Conservation (phyloP, 2,888 invertebrate genomes). For the Serripes groenlandicus region DNA sequence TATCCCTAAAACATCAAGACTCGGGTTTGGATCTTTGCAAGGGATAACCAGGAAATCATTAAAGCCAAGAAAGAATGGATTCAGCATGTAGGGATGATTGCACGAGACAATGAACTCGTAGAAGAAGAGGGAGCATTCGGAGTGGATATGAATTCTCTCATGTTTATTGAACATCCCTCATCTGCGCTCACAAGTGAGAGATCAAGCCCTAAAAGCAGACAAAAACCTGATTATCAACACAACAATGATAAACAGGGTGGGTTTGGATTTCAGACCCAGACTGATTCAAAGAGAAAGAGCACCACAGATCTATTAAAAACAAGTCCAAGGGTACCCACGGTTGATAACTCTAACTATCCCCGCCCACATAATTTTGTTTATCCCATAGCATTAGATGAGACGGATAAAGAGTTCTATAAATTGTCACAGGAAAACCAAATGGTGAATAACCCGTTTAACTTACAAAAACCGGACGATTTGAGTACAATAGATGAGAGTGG, state of each 20-base stretch:
- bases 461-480: conserved; percentile 11
- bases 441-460: conserved; percentile 29
- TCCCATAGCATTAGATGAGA: conserved; percentile 32
- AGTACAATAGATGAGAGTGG: neutral
- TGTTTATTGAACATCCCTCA: conserved; percentile 46
- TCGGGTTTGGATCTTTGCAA: conserved; percentile 61
- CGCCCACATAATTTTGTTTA: conserved; percentile 58
- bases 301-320: neutral
- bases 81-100: conserved; percentile 55
- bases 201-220: conserved; percentile 5
- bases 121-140: conserved; percentile 6
- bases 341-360: conserved; percentile 59
- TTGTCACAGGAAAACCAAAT: neutral
- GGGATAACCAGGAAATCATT: conserved; percentile 54
- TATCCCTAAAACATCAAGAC: conserved; percentile 49
- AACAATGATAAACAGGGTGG: neutral
- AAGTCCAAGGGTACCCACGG: conserved; percentile 25
- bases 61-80: conserved; percentile 60
- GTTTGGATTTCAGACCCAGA: neutral
- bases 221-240: neutral
- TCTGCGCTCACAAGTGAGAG: conserved; percentile 43
- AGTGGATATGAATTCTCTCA: conserved; percentile 38
- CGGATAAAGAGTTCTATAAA: conserved; percentile 17
- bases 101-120: conserved; percentile 50
- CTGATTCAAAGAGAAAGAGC: conserved; percentile 1